These are phyloP conservation scores for Zygaena filipendulae DNA, from an alignment of 2,888 invertebrate genomes.

Conservation along the genomic window DNA sequence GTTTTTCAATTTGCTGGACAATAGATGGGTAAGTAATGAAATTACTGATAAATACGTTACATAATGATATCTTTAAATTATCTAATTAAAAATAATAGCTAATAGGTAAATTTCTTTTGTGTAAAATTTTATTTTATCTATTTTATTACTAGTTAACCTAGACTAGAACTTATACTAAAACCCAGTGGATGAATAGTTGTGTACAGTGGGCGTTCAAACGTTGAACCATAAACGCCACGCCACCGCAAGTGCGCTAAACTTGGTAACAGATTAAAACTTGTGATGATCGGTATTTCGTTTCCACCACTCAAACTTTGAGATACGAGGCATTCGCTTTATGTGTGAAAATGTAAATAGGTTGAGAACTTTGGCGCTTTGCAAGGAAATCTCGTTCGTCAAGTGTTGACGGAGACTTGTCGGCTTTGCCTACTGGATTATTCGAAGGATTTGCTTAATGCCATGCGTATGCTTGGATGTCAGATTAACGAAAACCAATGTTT, in stretches of 20 bases:
- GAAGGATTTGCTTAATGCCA: constrained; percentile 57
- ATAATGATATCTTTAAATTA: too few relatives aligned
- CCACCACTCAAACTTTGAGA: constrained; percentile 45
- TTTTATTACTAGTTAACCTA: too few relatives aligned
- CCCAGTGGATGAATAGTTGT: too few relatives aligned
- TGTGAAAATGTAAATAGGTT: constrained; percentile 63
- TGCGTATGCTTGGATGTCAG: constrained; percentile 46
- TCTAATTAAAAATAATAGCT: too few relatives aligned
- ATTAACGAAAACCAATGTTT: constrained; percentile 46
- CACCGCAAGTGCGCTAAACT: constrained; percentile 54
- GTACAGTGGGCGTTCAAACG: too few relatives aligned
- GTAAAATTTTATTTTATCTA: too few relatives aligned
- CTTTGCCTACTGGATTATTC: constrained; percentile 58
- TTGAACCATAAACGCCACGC: too few relatives aligned
- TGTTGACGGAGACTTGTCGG: constrained; percentile 58
- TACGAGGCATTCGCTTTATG: constrained; percentile 57
- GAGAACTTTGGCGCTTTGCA: constrained; percentile 44
- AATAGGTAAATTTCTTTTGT: too few relatives aligned
- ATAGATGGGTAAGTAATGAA: too few relatives aligned
- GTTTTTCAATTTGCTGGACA: too few relatives aligned
- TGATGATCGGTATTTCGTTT: constrained; percentile 62
- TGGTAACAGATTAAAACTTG: constrained; percentile 61
- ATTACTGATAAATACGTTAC: too few relatives aligned
- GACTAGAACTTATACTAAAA: too few relatives aligned
- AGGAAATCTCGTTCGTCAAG: constrained; percentile 52